Evolutionary conservation across 2,113 vertebrate species (phyloP).

Genomic region (Crocuta crocuta): DNA sequence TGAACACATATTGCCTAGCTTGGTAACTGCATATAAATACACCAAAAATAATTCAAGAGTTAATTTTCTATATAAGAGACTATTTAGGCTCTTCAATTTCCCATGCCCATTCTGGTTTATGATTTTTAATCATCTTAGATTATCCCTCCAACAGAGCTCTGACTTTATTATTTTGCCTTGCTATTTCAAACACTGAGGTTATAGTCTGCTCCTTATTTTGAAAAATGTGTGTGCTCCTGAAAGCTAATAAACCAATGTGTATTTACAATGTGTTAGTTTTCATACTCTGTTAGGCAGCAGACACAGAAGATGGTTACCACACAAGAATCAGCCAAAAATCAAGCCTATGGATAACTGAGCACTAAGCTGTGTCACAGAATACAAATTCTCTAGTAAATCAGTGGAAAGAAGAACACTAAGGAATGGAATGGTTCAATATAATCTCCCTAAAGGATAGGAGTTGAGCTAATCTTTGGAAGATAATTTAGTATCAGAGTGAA

Average conservation of each 20-base stretch:
- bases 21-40: neutral
- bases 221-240: slow-evolving; percentile 22
- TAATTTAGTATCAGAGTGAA: neutral
- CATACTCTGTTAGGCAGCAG: neutral
- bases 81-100: neutral
- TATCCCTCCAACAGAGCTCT: neutral
- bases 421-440: neutral
- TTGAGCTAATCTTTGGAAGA: slow-evolving; percentile 37
- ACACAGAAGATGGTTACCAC: neutral
- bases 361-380: neutral
- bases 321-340: slow-evolving; percentile 13
- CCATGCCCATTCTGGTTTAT: neutral
- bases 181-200: neutral
- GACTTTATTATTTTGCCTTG: neutral
- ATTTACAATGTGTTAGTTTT: neutral
- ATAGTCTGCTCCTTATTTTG: neutral
- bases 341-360: neutral
- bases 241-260: slow-evolving; percentile 14
- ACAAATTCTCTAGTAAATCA: slow-evolving; percentile 25
- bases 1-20: neutral
- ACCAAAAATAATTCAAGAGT: slow-evolving; percentile 30
- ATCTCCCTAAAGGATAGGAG: neutral
- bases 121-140: neutral
- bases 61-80: slow-evolving; percentile 45
- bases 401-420: neutral